Evolutionary conservation across 1,140 invertebrate genomes (phyloP), one percentile per base, ranked within the genome.

Genomic region (Drosophila erecta): DNA sequence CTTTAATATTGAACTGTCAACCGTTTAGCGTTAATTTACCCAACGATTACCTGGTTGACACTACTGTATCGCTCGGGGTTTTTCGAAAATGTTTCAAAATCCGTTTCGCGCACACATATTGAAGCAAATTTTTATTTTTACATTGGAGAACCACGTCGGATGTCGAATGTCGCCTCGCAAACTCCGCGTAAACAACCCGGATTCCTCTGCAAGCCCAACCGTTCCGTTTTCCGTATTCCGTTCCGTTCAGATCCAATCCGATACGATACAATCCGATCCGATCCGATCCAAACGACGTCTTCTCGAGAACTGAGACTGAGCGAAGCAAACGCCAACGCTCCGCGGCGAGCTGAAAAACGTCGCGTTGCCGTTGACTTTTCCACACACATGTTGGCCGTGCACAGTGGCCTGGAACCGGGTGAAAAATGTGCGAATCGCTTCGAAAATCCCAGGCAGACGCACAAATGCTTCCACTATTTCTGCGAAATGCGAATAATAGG

Each of bases 201-300:
- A 30, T 30, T 7, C 30, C 27, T 17, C 7, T 30, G 7, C 27
- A 30, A 22, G 61, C 67, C 46, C 37, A 33, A 22, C 4, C 46
- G 30, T 5, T 49, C n/a, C 33, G 27, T 72, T 62, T 74, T 49
- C 27, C 30, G 30, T 30, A 30, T 10, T 30, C 30, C 30, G 30
- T 30, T 44, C 11, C 47, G 53, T 38, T 61, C 27, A 55, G 61
- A 40, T 49, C 58, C 61, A 17, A 17, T 64, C 24, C 43, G 43
- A 5, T 62, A 33, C 24, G 24, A 24, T 24, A 3, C 35, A n/a
- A 61, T 33, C 57, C 43, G 43, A 24, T 46, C 67, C 72, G 78
- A 71, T 78, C 74, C 83, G 83, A 83, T 79, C 76, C 83, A 77
- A 64, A 46, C 83, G 83, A 64, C 50, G 83, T 81, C 83, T 86